These are phyloP conservation scores for Drosophila aff. DNA, from an alignment of 1,140 invertebrate species.

Conservation along the genomic window DNA sequence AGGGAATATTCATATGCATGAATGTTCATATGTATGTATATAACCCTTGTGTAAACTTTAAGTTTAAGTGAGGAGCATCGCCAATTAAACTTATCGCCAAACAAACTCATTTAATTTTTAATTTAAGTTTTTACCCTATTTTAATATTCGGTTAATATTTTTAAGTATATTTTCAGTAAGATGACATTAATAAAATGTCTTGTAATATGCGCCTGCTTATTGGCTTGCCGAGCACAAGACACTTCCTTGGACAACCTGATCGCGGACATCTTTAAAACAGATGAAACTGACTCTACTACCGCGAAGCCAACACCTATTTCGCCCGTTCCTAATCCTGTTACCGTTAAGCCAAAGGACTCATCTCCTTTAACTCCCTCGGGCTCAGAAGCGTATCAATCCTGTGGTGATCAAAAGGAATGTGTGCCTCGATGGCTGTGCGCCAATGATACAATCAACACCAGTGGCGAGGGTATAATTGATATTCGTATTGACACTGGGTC, in stretches of 20 bases:
- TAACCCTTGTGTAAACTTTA: not conserved
- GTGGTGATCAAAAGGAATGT: slow-evolving; percentile 85
- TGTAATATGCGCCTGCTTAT: slow-evolving; percentile 40
- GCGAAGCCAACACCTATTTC: not conserved
- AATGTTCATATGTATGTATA: too few relatives aligned
- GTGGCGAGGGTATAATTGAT: slow-evolving; percentile 92
- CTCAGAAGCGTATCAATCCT: slow-evolving; percentile 52
- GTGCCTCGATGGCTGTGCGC: slow-evolving; percentile 75
- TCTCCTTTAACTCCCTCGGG: not conserved
- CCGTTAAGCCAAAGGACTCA: slow-evolving; percentile 11
- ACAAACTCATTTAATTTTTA: too few relatives aligned
- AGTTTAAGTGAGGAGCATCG: not conserved
- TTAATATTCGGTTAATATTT: not conserved
- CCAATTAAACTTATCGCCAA: not conserved
- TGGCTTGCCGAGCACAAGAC: slow-evolving; percentile 40
- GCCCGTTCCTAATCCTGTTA: slow-evolving; percentile 3
- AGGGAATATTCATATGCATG: not conserved
- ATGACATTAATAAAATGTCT: slow-evolving; percentile 38
- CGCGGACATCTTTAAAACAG: slow-evolving; percentile 66
- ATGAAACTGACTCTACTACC: slow-evolving; percentile 9
- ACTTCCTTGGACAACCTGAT: slow-evolving; percentile 65
- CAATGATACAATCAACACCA: slow-evolving; percentile 87
- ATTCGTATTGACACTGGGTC: slow-evolving; percentile 82
- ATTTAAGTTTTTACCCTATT: not conserved
- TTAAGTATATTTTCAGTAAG: slow-evolving; percentile 10